phyloP scores from a whole-genome alignment of 2,888 invertebrate genomes.

The Aphodius granarius region DNA sequence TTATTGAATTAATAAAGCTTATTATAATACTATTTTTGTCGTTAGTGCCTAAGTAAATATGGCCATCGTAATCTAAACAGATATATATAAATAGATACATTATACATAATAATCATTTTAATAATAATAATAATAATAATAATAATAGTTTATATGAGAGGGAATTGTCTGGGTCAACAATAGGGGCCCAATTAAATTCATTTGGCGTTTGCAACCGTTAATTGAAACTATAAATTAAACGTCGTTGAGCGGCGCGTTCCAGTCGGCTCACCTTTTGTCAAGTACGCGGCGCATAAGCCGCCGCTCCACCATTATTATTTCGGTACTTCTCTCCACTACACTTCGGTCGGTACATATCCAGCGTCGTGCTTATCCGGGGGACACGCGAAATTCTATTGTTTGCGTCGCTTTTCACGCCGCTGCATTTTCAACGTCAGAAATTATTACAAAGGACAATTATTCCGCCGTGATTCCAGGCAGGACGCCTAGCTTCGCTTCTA shows the following conservation, averaged over 20 bases:
- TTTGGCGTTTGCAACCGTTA: neutral
- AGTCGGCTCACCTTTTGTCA: conserved; percentile 19
- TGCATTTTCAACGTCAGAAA: conserved; percentile 45
- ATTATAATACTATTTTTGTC: no score
- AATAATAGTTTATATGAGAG: neutral
- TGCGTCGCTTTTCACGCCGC: conserved; percentile 46
- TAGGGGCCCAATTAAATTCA: neutral
- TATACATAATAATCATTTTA: no score
- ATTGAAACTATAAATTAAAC: neutral
- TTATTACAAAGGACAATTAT: conserved; percentile 47
- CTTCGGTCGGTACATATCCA: conserved; percentile 15
- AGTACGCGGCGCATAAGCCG: conserved; percentile 1
- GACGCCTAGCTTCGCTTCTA: conserved; percentile 23
- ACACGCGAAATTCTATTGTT: conserved; percentile 47
- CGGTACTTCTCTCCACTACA: no score
- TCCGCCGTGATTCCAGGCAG: conserved; percentile 46
- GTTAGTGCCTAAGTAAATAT: no score
- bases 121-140: neutral
- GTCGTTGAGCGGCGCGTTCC: conserved; percentile 4
- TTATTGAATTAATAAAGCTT: no score
- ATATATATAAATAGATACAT: no score
- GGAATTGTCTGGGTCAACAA: neutral
- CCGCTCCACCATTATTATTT: conserved; percentile 9
- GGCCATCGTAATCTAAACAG: no score
- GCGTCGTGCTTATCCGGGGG: conserved; percentile 36